Percentiles rank a stretch among this genome's conserved stretches.
These are phyloP conservation scores for Psammodynastes pulverulentus DNA, from an alignment of 2,113 vertebrate genomes.

Conservation along the genomic window DNA sequence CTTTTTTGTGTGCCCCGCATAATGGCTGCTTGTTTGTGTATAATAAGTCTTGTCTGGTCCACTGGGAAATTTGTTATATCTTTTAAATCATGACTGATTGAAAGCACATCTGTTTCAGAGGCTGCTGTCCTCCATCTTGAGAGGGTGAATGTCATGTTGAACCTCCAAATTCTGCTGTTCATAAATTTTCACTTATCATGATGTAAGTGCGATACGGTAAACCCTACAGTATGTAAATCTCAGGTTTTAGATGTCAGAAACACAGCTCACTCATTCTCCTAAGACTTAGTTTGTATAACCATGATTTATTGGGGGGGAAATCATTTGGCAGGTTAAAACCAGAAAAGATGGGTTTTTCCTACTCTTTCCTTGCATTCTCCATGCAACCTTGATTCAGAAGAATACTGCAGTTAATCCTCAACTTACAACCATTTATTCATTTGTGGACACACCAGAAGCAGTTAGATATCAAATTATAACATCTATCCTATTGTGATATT, in stretches of 20 bases:
- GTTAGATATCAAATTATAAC: not conserved
- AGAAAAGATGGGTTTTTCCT: not conserved
- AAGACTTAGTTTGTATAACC: not conserved
- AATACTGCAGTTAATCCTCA: not conserved
- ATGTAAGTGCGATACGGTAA: not conserved
- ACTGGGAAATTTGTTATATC: not conserved
- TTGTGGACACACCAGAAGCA: not conserved
- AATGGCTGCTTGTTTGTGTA: not conserved
- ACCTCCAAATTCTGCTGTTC: not conserved
- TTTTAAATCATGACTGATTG: not conserved
- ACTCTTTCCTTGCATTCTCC: not conserved
- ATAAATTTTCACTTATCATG: not conserved
- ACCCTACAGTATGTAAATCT: not conserved
- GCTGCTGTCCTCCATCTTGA: not conserved
- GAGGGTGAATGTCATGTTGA: not conserved
- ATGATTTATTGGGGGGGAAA: not conserved
- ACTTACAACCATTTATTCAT: not conserved
- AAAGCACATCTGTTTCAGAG: not conserved
- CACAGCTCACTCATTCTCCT: not conserved
- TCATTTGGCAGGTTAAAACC: not conserved
- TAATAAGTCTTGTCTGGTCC: not conserved
- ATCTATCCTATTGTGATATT: not conserved
- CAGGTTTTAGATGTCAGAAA: not conserved
- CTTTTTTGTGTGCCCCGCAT: not conserved
- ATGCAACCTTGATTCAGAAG: not conserved